phyloP scores from a whole-genome alignment of 2,113 vertebrate species.

The Desmodus rotundus region DNA sequence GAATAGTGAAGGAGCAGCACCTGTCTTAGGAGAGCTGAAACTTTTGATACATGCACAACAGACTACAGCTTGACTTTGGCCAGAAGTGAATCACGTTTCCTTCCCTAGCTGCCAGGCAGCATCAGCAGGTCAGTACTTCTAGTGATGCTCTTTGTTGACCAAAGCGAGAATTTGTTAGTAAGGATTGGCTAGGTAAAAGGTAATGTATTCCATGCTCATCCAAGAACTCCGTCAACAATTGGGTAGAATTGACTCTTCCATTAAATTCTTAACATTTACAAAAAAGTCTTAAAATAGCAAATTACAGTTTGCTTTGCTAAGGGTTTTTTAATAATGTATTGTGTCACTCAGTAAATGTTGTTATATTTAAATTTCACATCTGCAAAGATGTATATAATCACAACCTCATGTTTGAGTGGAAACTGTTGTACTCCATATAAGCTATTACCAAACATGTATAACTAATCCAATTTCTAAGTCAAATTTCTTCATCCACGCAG shows the following conservation, averaged over 20 bases:
- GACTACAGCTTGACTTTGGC: background rate
- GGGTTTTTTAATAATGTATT: constrained; percentile 38
- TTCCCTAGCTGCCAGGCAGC: background rate
- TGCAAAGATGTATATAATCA: constrained; percentile 61
- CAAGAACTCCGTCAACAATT: background rate
- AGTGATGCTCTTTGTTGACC: background rate
- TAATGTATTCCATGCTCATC: background rate
- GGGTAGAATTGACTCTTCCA: background rate
- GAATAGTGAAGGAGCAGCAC: background rate
- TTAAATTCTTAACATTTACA: background rate
- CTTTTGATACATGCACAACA: background rate
- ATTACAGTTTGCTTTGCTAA: background rate
- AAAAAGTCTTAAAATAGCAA: constrained; percentile 12
- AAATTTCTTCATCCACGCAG: constrained; percentile 36
- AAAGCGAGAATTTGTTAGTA: constrained; percentile 21
- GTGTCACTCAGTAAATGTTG: constrained; percentile 34
- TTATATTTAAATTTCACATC: constrained; percentile 61
- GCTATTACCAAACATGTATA: constrained; percentile 55
- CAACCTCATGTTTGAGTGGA: constrained; percentile 58
- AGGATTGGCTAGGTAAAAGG: background rate
- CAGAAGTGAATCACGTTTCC: background rate
- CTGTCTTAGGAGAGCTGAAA: background rate
- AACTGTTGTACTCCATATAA: constrained; percentile 1
- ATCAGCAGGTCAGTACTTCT: background rate
- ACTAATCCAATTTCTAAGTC: constrained; percentile 62